Evolutionary conservation across 2,797 vertebrate species (phyloP).

Genomic region (Liasis olivaceus): DNA sequence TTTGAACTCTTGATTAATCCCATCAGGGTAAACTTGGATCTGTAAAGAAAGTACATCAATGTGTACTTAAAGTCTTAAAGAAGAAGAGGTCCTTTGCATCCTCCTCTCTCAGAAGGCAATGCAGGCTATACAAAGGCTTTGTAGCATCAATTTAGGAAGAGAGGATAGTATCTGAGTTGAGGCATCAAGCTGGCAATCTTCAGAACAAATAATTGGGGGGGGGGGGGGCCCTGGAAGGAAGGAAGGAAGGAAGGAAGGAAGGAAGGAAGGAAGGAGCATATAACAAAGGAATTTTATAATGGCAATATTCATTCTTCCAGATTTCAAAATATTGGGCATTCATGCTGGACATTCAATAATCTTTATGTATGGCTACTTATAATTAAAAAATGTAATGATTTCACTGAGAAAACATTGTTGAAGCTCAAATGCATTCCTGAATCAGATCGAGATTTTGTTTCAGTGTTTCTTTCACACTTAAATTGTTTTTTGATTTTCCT

Average conservation of each 20-base stretch:
- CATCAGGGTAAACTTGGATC: not conserved
- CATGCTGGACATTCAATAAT: conserved; percentile 64
- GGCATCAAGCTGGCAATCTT: not conserved
- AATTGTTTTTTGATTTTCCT: conserved; percentile 22
- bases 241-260: not conserved
- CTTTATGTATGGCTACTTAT: conserved; percentile 69
- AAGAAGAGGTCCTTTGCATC: not conserved
- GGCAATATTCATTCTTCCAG: conserved; percentile 70
- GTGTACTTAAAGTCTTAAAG: not conserved
- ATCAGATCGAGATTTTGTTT: conserved; percentile 39
- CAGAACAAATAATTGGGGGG: not conserved
- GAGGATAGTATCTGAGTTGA: not conserved
- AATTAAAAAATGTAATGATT: conserved; percentile 76
- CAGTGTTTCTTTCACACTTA: conserved; percentile 1
- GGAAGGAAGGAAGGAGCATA: conserved; percentile 23
- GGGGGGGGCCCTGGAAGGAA: conserved; percentile 20
- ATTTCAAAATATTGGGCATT: conserved; percentile 41
- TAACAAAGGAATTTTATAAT: conserved; percentile 51
- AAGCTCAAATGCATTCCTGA: conserved; percentile 51
- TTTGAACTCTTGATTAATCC: not conserved
- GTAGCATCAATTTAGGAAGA: not conserved
- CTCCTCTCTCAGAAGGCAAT: not conserved
- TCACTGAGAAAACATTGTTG: conserved; percentile 64
- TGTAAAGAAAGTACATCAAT: not conserved
- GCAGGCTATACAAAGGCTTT: not conserved